Base-by-base conservation (phyloP, 2,888 invertebrate species). In the Gari tellinella region DNA sequence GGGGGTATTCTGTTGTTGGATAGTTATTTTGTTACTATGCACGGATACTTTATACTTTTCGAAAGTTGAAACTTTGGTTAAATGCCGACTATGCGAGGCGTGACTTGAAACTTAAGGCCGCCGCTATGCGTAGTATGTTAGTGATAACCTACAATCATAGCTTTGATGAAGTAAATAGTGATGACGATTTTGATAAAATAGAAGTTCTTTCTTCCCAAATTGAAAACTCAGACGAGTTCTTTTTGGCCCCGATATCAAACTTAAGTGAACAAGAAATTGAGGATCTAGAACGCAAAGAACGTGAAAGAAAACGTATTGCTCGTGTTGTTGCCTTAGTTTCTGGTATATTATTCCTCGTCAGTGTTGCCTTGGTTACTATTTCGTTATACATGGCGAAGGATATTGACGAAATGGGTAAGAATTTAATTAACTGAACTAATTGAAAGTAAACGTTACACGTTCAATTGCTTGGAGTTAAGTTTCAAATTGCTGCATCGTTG, bases 361-460 rank as follows among this genome's bases (percentile, higher is more conserved):
- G 97, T 92, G 94, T 98, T 86, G 94, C 97, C 81, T 93, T 98
- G 72, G 97, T 98, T 37, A 97, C 97, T 17, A 96, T 97, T 65
- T 97, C 97, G 4, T 93, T 98, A 37, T 94, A 97, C 79, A 97
- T 98, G 97, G 97, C 97, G 15, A 97, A 97, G 14, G 95, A 97
- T 83, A 98, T 98, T 88, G 97, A 98, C 91, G 97, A 97, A 89
- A 96, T 97, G 95, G 97, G 97, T 97, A 93, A 95, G 87, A 55
- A 19, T 7, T 49, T 15, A 19, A 5, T 49, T 15, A 21, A 21
- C 4, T 19, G 3, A 43, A 4, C 31, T 31, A 31, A 4, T 7
- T 31, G 31, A 31, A 31, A 10, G 4, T 31, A 7, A 31, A 31
- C 5, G 31, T 31, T 31, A 31, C 10, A 31, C 31, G 31, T 7